Evolutionary conservation across 1,140 invertebrate genomes (phyloP), one percentile per base, ranked within the genome.

Genomic region (Hypothenemus hampei): DNA sequence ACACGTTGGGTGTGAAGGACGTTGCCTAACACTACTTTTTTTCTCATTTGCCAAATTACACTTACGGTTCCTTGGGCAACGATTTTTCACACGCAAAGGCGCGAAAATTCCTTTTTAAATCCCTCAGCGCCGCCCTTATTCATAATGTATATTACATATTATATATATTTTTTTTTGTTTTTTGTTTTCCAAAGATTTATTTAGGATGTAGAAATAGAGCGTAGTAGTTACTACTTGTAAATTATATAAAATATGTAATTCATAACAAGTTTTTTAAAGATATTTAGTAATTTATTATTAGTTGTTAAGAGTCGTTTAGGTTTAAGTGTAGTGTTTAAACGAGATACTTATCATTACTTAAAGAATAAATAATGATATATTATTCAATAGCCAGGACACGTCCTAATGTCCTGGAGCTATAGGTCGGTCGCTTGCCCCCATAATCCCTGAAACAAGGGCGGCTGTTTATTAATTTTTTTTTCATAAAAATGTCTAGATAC

Each of bases 281-380:
- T 39, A 37, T 46, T 54, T 55, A 46, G 52, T 55, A 55, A 55
- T 55, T 55, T 55, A 55, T 55, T 55, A 51, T 33, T 39, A 55
- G 52, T 8, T 24, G 15, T 13, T 45, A 31, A 31, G n/a, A 39
- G 33, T n/a, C 18, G 11, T 20, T 16, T 46, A 53, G 50, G 19
- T 15, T 3, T 55, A 55, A 47, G 52, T 19, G n/a, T 54, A 54
- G 51, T 37, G 23, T 10, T 23, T 51, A 51, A 44, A 26, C 11
- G 10, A 54, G 35, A 37, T 19, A 48, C 33, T 15, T 10, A 40
- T 51, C 29, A 47, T 56, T n/a, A n/a, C n/a, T n/a, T n/a, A n/a
- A n/a, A 48, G 47, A 40, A 49, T 49, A 49, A n/a, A 21, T 37
- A 39, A 44, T 44, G 40, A 53, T 53, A 44, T 43, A 19, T 16